A percentile compares a stretch with the other conserved stretches of the same genome.
Conservation (phyloP, 2,888 invertebrate genomes). For the Pollenia amentaria region DNA sequence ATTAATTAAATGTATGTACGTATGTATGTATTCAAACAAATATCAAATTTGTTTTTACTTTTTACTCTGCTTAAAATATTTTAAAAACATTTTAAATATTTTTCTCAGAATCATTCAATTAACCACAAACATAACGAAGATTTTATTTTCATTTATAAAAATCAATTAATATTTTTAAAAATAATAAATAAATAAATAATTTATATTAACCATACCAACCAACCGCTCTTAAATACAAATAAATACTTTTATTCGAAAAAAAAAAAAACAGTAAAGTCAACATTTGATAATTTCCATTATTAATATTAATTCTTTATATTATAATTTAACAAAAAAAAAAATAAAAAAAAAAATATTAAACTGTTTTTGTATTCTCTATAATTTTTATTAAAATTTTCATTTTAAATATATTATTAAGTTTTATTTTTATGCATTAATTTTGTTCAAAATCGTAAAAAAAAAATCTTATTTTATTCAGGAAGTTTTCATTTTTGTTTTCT, state of each 20-base stretch:
- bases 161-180: slow-evolving; percentile 2
- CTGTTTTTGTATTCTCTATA: neutral
- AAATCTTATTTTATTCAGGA: neutral
- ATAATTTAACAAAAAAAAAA: neutral
- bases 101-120: slow-evolving; percentile 20
- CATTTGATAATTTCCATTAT: slow-evolving; percentile 69
- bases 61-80: neutral
- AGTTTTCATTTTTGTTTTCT: slow-evolving; percentile 37
- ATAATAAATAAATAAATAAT: slow-evolving; percentile 10
- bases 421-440: neutral
- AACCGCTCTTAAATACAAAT: neutral
- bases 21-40: neutral
- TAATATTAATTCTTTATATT: slow-evolving; percentile 25
- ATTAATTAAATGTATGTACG: neutral
- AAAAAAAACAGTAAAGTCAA: slow-evolving; percentile 40
- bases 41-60: slow-evolving; percentile 15
- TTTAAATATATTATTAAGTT: slow-evolving; percentile 4
- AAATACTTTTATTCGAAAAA: neutral
- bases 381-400: neutral
- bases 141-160: slow-evolving; percentile 11
- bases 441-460: slow-evolving; percentile 18
- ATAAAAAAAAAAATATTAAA: neutral
- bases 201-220: neutral
- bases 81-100: neutral
- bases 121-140: neutral